Base-by-base conservation (phyloP, 2,113 vertebrate genomes). In the Polypterus senegalus region DNA sequence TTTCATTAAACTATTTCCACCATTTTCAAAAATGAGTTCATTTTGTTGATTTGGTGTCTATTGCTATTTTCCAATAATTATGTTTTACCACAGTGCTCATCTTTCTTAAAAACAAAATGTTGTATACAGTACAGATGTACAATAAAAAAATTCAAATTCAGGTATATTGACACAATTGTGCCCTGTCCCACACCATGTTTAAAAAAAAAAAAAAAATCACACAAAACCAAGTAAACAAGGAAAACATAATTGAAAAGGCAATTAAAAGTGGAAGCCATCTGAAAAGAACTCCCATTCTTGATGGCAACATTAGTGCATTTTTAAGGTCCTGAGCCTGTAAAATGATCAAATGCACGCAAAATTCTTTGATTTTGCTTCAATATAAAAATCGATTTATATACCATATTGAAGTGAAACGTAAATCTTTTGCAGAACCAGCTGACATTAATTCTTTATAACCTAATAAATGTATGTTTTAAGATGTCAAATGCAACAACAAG, bases 391-490 rank as follows among this genome's bases (percentile, higher is more conserved):
- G 59, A 27, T 27, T 58, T n/a, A 58, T 27, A 27, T 27, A 27
- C 27, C 56, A 58, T 58, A 45, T 58, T 45, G 8, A 58, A 58
- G 63, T 46, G 66, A 64, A 68, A 77, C 70, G 68, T 45, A 60
- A 46, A 76, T 70, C 64, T 53, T 75, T 68, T 74, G 73, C 72
- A 78, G 76, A 80, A 74, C 62, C 72, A 78, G 67, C 69, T 79
- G 69, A 82, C 46, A 78, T 57, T 65, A 71, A 61, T 71, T 72
- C 70, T 71, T 76, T 53, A 54, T 64, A 48, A 67, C 75, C 60
- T 61, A 75, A 65, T 45, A 58, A 58, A 58, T 8, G 27, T 58
- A 45, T 45, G 11, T n/a, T 27, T 3, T 10, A 45, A 4, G 56
- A 58, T 44, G 56, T 45, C 4, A 58, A 44, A 43, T 44, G 46